Percentiles rank a stretch among this genome's conserved stretches.
These are phyloP conservation scores for Dolichotis patagonum DNA, from an alignment of 2,113 vertebrate species.

Conservation along the genomic window DNA sequence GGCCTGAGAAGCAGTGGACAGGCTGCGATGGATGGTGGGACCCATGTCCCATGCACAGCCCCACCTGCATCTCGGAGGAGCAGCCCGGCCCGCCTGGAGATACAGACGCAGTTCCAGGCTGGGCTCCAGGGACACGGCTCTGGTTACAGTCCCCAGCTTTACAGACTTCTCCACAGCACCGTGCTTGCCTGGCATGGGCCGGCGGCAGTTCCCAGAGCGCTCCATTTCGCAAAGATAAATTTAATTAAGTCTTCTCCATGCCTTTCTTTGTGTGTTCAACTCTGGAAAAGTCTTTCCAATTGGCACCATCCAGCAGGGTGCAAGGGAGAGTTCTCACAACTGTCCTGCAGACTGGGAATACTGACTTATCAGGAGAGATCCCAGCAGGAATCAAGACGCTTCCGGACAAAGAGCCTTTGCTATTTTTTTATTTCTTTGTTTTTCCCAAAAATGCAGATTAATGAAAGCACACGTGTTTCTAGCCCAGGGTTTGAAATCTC, in stretches of 20 bases:
- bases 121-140: accelerated
- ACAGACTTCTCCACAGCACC: accelerated
- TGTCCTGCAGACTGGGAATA: neutral
- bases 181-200: too few species aligned
- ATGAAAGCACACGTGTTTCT: neutral
- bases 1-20: neutral
- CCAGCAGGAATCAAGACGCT: neutral
- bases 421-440: neutral
- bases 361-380: neutral
- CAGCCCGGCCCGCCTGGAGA: neutral
- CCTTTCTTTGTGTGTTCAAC: accelerated
- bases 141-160: neutral
- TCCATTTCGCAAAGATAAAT: neutral
- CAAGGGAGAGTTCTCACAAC: accelerated
- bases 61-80: neutral
- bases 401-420: neutral
- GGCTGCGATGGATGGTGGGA: too few species aligned
- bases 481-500: accelerated
- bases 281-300: neutral
- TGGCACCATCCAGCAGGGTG: too few species aligned
- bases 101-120: neutral
- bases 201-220: accelerated
- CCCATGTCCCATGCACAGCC: neutral
- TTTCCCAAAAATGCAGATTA: too few species aligned
- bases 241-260: neutral